Conservation (phyloP, 2,113 vertebrate species). For the Hydrochoerus hydrochaeris region DNA sequence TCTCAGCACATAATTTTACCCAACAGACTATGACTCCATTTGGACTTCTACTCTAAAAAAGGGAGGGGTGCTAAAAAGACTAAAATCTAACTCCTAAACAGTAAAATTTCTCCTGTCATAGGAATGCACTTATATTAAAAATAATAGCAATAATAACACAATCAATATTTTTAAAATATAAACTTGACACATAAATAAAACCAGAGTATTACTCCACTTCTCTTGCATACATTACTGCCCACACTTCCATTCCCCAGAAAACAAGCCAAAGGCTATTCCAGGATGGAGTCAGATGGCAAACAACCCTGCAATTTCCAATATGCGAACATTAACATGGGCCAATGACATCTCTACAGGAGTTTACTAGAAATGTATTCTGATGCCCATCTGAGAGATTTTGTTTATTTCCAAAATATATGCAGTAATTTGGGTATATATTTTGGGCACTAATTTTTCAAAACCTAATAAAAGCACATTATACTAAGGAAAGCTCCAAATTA, state of each 20-base stretch:
- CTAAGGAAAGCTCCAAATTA: conserved; percentile 37
- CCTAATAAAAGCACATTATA: conserved; percentile 24
- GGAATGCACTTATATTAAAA: background rate
- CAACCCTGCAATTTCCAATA: background rate
- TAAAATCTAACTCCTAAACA: background rate
- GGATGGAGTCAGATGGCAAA: background rate
- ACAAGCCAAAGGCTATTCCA: background rate
- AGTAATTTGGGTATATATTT: conserved; percentile 39
- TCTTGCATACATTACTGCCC: background rate
- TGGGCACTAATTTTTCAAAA: conserved; percentile 57
- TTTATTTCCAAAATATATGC: background rate
- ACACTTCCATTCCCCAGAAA: background rate
- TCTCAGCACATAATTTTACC: background rate
- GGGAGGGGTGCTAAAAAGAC: background rate
- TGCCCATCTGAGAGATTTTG: background rate
- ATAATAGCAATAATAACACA: background rate
- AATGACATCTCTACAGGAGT: background rate
- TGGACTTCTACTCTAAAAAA: background rate
- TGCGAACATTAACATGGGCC: background rate
- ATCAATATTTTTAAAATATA: background rate
- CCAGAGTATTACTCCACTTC: background rate
- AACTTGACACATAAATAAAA: background rate
- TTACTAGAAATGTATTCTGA: conserved; percentile 7
- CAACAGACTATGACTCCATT: background rate
- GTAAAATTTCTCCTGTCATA: background rate